Percentiles rank a stretch among this genome's conserved stretches.
These are phyloP conservation scores for Nomada fabriciana DNA, from an alignment of 2,888 invertebrate species.

Conservation along the genomic window DNA sequence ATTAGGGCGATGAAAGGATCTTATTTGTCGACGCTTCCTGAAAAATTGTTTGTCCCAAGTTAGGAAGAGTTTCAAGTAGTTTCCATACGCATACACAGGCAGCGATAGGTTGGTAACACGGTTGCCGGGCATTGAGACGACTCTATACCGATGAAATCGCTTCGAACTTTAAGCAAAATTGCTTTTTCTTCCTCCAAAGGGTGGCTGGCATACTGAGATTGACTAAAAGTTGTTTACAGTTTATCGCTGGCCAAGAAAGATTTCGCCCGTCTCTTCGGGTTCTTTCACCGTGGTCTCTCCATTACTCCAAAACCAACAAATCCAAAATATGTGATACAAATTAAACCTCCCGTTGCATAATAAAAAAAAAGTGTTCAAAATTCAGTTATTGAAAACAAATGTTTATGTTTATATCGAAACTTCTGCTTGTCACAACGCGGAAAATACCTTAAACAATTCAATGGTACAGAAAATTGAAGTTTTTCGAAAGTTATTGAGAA, in stretches of 20 bases:
- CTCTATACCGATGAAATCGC: constrained; percentile 43
- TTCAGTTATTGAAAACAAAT: no score
- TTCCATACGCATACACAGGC: constrained; percentile 23
- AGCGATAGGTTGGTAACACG: neutral
- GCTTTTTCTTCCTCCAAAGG: constrained; percentile 46
- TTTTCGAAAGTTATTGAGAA: no score
- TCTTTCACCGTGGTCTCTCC: neutral
- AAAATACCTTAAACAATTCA: no score
- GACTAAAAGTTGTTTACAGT: constrained; percentile 61
- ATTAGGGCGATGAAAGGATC: constrained; percentile 49
- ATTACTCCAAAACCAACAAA: constrained; percentile 1
- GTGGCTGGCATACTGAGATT: constrained; percentile 45
- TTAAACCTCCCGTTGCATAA: neutral
- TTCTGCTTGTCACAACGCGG: neutral
- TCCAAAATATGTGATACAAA: neutral
- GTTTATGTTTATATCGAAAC: neutral
- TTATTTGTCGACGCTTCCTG: constrained; percentile 48
- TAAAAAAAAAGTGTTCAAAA: neutral
- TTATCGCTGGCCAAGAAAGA: constrained; percentile 48
- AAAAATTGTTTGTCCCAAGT: constrained; percentile 53
- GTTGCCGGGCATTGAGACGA: constrained; percentile 35
- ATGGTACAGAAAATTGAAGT: no score
- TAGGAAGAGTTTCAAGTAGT: constrained; percentile 49
- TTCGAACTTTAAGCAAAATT: constrained; percentile 62
- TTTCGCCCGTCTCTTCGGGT: neutral